Evolutionary conservation across 2,797 vertebrate genomes (phyloP).

Genomic region (Gallinago nigripennis): DNA sequence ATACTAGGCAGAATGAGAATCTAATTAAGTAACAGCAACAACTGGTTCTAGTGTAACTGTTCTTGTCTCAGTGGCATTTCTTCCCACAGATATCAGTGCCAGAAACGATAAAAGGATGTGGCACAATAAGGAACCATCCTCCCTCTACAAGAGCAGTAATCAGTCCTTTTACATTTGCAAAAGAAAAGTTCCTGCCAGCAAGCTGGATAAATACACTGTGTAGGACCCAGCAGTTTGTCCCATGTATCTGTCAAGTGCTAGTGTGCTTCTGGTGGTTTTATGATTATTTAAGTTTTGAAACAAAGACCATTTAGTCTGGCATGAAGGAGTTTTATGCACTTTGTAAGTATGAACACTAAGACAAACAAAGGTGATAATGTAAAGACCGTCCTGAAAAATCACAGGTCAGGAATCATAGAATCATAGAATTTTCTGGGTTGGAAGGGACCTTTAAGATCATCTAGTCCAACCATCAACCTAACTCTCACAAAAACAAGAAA

Average conservation of each 20-base stretch:
- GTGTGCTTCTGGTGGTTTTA: background rate
- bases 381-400: background rate
- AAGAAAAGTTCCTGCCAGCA: background rate
- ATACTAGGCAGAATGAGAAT: conserved; percentile 35
- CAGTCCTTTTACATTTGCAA: background rate
- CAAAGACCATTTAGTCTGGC: background rate
- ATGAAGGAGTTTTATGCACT: background rate
- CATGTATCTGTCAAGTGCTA: background rate
- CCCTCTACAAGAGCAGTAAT: background rate
- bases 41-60: background rate
- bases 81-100: background rate
- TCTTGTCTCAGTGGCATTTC: conserved; percentile 23
- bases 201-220: background rate
- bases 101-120: conserved; percentile 3
- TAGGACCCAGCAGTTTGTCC: background rate
- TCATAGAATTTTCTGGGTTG: no score
- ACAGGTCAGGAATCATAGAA: background rate
- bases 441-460: no score
- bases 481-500: no score
- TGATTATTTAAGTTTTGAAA: background rate
- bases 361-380: background rate
- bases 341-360: background rate
- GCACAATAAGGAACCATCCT: background rate
- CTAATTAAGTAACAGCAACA: conserved; percentile 43
- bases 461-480: no score